Base-by-base conservation (phyloP, 2,113 vertebrate species). In the Cololabis saira region DNA sequence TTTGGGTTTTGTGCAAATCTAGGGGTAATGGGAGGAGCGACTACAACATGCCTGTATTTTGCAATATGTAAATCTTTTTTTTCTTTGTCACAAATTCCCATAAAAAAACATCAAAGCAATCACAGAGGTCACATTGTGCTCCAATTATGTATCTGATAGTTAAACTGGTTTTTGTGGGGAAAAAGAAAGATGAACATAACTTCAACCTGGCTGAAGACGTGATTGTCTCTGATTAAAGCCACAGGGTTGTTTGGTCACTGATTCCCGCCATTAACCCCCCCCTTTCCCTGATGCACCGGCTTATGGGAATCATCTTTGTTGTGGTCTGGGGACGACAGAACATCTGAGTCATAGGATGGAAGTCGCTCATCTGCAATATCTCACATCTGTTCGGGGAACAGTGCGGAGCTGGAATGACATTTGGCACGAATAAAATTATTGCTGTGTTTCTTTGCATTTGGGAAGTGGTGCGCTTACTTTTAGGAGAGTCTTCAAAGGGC, bases 281-380 rank as follows among this genome's bases (percentile, higher is more conserved):
- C 30, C 40, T 22, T 49, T 15, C 40, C 33, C 33, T 9, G 10
- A 11, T 17, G n/a, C 0, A 48, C 2, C 4, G 0, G n/a, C 58
- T 65, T 63, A 53, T 68, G 44, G 66, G 44, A 67, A 56, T 47
- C 44, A 63, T 58, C 33, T 72, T 54, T 47, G 68, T 44, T 75
- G 57, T 62, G 71, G 67, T 57, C 37, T 15, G 48, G 49, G 37
- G 59, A 13, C 45, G 24, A 63, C 56, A 41, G 22, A 7, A 30
- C 45, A 33, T 42, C 14, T n/a, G 54, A 71, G 16, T 71, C 67
- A 51, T 33, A 41, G 57, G 7, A 61, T n/a, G 44, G 14, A 47
- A 48, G 64, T 30, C 6, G 8, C 56, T 14, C 17, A 33, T 55
- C 58, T 10, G 30, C 1, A 0, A 16, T 49, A 42, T 53, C 58